These are phyloP conservation scores for Etheostoma nigrum DNA, from an alignment of 2,797 vertebrate species.

Conservation along the genomic window DNA sequence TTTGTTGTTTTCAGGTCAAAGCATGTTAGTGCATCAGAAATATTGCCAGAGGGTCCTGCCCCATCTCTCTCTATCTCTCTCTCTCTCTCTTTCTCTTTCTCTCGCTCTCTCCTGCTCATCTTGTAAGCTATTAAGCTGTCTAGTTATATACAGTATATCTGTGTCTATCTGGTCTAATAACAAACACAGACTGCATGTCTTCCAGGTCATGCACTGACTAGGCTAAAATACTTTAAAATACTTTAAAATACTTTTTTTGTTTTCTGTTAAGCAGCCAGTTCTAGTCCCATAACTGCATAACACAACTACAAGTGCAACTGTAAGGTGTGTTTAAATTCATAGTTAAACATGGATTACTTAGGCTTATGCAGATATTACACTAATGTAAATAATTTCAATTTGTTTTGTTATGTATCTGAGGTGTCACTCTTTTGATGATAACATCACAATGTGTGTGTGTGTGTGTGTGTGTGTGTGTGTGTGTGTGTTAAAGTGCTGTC, in stretches of 20 bases:
- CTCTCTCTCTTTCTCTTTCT: conserved; percentile 9
- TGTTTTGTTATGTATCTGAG: neutral
- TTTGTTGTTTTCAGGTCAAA: conserved; percentile 87
- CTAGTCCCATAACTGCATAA: neutral
- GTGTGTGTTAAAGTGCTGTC: conserved; percentile 4
- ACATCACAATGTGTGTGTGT: conserved; percentile 7
- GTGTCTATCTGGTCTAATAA: conserved; percentile 37
- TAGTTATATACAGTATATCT: conserved; percentile 20
- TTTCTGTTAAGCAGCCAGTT: neutral
- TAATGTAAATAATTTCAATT: neutral
- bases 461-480: conserved; percentile 3
- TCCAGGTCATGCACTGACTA: conserved; percentile 25
- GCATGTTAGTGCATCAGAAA: conserved; percentile 74
- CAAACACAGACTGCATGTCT: conserved; percentile 18
- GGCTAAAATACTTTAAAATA: neutral
- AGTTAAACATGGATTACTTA: neutral
- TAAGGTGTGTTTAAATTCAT: neutral
- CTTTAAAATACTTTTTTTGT: no score
- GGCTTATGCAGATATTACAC: neutral
- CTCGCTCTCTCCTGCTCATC: conserved; percentile 38
- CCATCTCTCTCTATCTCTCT: conserved; percentile 34
- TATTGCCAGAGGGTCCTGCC: conserved; percentile 69
- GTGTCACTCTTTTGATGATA: conserved; percentile 7
- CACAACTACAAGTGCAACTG: neutral
- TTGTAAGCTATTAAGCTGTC: conserved; percentile 42